Evolutionary conservation across 2,797 vertebrate genomes (phyloP).

Genomic region (Crocodylus rhombifer): DNA sequence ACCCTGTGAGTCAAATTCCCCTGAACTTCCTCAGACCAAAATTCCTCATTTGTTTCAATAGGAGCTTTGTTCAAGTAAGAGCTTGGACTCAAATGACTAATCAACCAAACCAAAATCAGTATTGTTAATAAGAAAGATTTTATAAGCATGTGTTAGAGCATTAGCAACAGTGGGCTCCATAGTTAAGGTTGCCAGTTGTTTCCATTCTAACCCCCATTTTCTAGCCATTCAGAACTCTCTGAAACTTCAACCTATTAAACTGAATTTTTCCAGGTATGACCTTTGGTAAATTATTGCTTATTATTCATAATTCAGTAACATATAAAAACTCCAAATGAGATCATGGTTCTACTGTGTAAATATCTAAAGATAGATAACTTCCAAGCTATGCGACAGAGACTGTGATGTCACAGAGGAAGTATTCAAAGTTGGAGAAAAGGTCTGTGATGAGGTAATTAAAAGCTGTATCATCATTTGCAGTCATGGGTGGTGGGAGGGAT

Average conservation of each 20-base stretch:
- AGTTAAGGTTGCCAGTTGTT: background rate
- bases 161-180: background rate
- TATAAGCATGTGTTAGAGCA: background rate
- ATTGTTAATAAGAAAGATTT: background rate
- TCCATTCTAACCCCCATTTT: background rate
- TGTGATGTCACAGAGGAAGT: background rate
- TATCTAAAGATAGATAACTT: background rate
- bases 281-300: background rate
- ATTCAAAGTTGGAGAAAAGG: constrained; percentile 36
- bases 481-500: background rate
- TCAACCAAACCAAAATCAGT: background rate
- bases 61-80: background rate
- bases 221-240: background rate
- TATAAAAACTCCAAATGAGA: background rate
- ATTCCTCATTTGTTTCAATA: too few species aligned
- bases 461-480: background rate
- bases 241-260: background rate
- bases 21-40: too few species aligned
- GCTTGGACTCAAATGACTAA: background rate
- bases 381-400: background rate
- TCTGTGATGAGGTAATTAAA: background rate
- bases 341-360: background rate
- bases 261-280: background rate
- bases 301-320: background rate
- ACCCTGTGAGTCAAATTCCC: too few species aligned